These are phyloP conservation scores for Leptinotarsa haldemani DNA, from an alignment of 2,888 invertebrate species.

Conservation along the genomic window DNA sequence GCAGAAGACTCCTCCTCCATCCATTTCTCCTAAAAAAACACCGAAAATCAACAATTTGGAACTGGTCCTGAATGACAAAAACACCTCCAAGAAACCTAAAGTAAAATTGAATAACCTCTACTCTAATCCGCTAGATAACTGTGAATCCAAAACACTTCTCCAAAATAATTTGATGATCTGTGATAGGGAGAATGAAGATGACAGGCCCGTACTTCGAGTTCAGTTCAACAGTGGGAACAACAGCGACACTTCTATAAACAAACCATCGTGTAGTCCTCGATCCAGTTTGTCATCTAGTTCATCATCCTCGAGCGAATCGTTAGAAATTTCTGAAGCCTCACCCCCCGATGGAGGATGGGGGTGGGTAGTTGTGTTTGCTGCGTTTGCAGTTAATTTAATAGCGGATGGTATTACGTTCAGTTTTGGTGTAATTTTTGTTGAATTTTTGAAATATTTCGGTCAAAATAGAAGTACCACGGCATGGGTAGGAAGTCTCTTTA, in stretches of 20 bases:
- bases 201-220: slow-evolving; percentile 68
- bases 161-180: slow-evolving; percentile 37
- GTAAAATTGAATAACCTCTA: slow-evolving; percentile 47
- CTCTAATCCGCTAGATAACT: slow-evolving; percentile 39
- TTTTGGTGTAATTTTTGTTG: slow-evolving; percentile 89
- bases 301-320: slow-evolving; percentile 68
- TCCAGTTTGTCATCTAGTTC: slow-evolving; percentile 61
- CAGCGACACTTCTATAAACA: slow-evolving; percentile 45
- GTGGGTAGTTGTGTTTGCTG: slow-evolving; percentile 91
- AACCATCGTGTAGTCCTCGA: slow-evolving; percentile 50
- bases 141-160: slow-evolving; percentile 32
- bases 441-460: slow-evolving; percentile 86
- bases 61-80: slow-evolving; percentile 49
- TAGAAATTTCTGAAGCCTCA: slow-evolving; percentile 75
- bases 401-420: slow-evolving; percentile 94
- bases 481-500: slow-evolving; percentile 90
- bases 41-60: slow-evolving; percentile 42
- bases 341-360: slow-evolving; percentile 94
- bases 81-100: slow-evolving; percentile 41
- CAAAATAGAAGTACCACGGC: slow-evolving; percentile 89
- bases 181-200: slow-evolving; percentile 52
- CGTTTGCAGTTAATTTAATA: slow-evolving; percentile 90
- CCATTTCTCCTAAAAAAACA: slow-evolving; percentile 35
- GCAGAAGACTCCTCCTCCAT: slow-evolving; percentile 18
- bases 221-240: slow-evolving; percentile 70